Evolutionary conservation across 2,113 vertebrate genomes (phyloP).

Genomic region (Thymallus thymallus): DNA sequence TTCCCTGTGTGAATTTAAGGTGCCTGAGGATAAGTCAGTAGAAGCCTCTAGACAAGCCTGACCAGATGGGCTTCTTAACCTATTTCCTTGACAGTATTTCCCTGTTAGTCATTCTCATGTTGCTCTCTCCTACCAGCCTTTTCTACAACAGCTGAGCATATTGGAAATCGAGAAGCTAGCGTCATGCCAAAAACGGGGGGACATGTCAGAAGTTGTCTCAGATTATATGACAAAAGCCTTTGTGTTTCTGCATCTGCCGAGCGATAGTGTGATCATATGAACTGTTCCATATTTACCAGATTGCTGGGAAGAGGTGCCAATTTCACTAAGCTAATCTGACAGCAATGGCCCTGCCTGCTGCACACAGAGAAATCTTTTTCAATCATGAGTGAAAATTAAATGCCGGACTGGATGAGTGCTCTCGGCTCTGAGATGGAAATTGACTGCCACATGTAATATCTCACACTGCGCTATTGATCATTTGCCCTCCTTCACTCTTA

Average conservation of each 20-base stretch:
- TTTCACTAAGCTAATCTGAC: slow-evolving; percentile 43
- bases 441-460: slow-evolving; percentile 73
- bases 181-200: neutral
- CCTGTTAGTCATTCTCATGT: slow-evolving; percentile 31
- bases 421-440: slow-evolving; percentile 65
- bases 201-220: neutral
- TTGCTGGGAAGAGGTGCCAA: slow-evolving; percentile 47
- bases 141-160: neutral
- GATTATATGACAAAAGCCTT: neutral
- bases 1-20: too few relatives aligned
- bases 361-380: slow-evolving; percentile 51
- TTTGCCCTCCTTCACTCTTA: slow-evolving; percentile 8
- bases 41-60: too few relatives aligned
- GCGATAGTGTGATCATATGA: slow-evolving; percentile 25
- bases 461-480: slow-evolving; percentile 43
- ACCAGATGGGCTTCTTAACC: neutral
- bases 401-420: slow-evolving; percentile 30
- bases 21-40: too few relatives aligned
- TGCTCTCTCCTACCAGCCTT: slow-evolving; percentile 16
- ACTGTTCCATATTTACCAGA: slow-evolving; percentile 48
- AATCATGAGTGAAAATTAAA: slow-evolving; percentile 73
- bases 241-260: neutral
- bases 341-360: slow-evolving; percentile 32
- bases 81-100: neutral
- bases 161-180: neutral